These are phyloP conservation scores for Dolichotis patagonum DNA, from an alignment of 2,113 vertebrate species.

Conservation along the genomic window DNA sequence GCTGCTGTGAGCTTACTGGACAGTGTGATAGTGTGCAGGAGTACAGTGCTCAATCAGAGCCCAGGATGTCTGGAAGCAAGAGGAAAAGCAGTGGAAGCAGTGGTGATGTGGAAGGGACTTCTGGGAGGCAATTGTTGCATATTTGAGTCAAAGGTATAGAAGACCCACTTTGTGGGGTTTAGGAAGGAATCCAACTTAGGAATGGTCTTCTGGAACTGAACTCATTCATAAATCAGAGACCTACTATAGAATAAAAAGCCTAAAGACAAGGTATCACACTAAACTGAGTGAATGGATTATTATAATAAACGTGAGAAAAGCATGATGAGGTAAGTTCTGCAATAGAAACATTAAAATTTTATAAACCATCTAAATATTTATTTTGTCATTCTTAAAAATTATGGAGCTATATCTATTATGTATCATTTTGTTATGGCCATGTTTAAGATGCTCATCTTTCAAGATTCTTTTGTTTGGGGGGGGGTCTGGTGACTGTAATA, in stretches of 20 bases:
- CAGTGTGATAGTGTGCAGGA: no score
- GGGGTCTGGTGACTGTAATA: background rate
- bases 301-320: background rate
- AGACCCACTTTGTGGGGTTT: background rate
- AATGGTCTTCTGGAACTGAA: background rate
- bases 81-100: background rate
- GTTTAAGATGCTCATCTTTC: background rate
- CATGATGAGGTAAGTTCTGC: background rate
- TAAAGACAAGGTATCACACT: background rate
- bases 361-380: background rate
- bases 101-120: background rate
- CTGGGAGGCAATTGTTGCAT: background rate
- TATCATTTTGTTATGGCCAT: background rate
- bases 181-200: background rate
- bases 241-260: background rate
- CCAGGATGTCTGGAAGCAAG: background rate
- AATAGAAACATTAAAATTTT: background rate
- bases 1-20: no score
- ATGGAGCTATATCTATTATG: background rate
- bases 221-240: background rate
- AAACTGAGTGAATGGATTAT: conserved; percentile 31
- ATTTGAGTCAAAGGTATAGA: background rate
- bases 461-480: background rate
- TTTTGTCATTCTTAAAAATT: conserved; percentile 7
- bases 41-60: background rate